phyloP scores from a whole-genome alignment of 2,113 vertebrate genomes.

The Perognathus longimembris region DNA sequence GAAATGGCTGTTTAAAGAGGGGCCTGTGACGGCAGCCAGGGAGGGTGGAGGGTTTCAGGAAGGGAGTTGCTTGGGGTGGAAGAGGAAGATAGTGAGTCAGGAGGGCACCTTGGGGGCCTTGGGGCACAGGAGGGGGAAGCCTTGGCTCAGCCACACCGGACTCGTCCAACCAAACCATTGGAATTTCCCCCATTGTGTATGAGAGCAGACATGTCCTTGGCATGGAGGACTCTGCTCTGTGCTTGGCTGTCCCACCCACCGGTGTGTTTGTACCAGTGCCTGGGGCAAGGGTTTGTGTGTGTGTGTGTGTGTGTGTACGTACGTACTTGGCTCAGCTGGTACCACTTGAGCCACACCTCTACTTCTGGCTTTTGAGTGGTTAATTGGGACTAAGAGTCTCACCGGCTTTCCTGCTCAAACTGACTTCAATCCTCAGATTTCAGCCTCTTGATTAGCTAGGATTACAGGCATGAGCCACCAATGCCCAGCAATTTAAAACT shows the following conservation, averaged over 20 bases:
- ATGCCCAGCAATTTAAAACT: too few species aligned
- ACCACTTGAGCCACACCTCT: too few species aligned
- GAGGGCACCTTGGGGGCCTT: background rate
- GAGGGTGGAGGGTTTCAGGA: background rate
- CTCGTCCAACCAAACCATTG: background rate
- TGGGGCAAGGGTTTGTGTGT: too few species aligned
- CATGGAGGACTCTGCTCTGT: background rate
- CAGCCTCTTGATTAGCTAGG: too few species aligned
- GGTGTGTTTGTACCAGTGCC: background rate
- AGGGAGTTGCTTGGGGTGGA: conserved; percentile 19
- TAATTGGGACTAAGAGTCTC: too few species aligned
- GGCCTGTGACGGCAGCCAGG: background rate
- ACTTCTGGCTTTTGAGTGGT: too few species aligned
- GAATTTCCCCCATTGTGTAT: background rate
- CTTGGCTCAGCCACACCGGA: conserved; percentile 41
- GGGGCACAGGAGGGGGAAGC: background rate
- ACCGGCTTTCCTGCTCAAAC: too few species aligned
- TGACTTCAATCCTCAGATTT: too few species aligned
- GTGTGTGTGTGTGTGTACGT: too few species aligned
- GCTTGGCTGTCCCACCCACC: background rate
- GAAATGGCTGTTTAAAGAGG: background rate
- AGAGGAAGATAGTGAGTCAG: conserved; percentile 49
- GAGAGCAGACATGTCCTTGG: background rate
- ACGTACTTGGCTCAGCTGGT: too few species aligned
- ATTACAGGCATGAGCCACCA: too few species aligned